Evolutionary conservation across 2,888 invertebrate genomes (phyloP).

Genomic region (Patella ulyssiponensis): DNA sequence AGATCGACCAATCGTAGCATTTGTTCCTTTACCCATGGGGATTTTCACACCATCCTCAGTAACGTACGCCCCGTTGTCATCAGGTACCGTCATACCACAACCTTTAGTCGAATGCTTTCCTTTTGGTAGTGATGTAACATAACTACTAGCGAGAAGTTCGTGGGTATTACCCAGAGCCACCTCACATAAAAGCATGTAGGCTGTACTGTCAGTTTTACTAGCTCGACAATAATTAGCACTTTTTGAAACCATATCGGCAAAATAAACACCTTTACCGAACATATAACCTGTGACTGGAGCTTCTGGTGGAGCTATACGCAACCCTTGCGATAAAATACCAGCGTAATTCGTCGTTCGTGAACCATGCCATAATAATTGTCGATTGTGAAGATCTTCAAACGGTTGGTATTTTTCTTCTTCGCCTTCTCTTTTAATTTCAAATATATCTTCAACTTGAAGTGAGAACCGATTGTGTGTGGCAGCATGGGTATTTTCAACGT

Average conservation of each 20-base stretch:
- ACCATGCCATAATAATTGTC: slow-evolving; percentile 95
- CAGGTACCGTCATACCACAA: slow-evolving; percentile 86
- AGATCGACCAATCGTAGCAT: slow-evolving; percentile 61
- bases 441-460: slow-evolving; percentile 79
- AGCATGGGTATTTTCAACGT: too few species aligned
- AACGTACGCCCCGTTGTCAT: slow-evolving; percentile 78
- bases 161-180: slow-evolving; percentile 92
- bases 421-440: slow-evolving; percentile 72
- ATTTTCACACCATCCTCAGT: slow-evolving; percentile 77
- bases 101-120: slow-evolving; percentile 89
- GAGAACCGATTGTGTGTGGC: slow-evolving; percentile 86
- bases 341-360: slow-evolving; percentile 94
- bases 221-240: too few species aligned
- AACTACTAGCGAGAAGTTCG: slow-evolving; percentile 82
- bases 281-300: too few species aligned
- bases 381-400: slow-evolving; percentile 87
- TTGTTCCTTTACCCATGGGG: slow-evolving; percentile 69
- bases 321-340: slow-evolving; percentile 87
- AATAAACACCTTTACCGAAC: too few species aligned
- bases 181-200: too few species aligned
- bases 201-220: too few species aligned
- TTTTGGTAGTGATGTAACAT: slow-evolving; percentile 83
- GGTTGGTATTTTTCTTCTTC: slow-evolving; percentile 83
- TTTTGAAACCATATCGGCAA: too few species aligned
- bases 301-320: slow-evolving; percentile 97